Base-by-base conservation (phyloP, 2,888 invertebrate species). In the Andrena camellia region DNA sequence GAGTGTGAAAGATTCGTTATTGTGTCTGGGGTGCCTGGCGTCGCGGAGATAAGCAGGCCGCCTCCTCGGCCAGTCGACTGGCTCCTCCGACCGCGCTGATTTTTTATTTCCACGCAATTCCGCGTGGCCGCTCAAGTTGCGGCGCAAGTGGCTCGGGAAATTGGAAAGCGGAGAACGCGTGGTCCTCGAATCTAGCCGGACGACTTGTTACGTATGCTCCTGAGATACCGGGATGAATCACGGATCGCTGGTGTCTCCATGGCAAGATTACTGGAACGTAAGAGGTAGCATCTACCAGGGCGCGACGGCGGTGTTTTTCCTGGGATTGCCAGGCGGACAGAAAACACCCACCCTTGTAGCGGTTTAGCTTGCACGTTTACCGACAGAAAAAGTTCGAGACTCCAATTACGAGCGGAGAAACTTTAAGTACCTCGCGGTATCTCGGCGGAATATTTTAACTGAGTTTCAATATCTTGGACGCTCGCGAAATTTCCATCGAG, bases 1-100 rank as follows among this genome's bases (percentile, higher is more conserved):
- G 80, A 91, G 85, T 85, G 88, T 83, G 83, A 89, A 90, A 82
- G 89, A 91, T 89, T 88, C 86, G 86, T 89, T 88, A 86, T 88
- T 90, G 88, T 82, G 77, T 69, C 66, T 31, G 54, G 54, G 74
- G 66, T 17, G 83, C 74, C 88, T 90, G 90, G 66, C 68, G 35
- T 57, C 69, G 57, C 13, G 13, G 2, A 86, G 90, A 91, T 90
- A 88, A 88, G 87, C 54, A 68, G 48, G 52, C 50, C 42, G 42
- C 35, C n/a, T 13, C 26, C 29, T n/a, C 35, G 48, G 35, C 31
- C 68, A 33, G 17, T 20, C 63, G 35, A 10, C 2, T 67, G 54
- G 20, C 26, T 60, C 52, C 48, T n/a, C 42, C n/a, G 6, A 31
- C 13, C 8, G 26, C 10, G 63, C 29, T 4, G 10, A 10, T 50